These are phyloP conservation scores for Dinomys branickii DNA, from an alignment of 2,113 vertebrate genomes.

Conservation along the genomic window DNA sequence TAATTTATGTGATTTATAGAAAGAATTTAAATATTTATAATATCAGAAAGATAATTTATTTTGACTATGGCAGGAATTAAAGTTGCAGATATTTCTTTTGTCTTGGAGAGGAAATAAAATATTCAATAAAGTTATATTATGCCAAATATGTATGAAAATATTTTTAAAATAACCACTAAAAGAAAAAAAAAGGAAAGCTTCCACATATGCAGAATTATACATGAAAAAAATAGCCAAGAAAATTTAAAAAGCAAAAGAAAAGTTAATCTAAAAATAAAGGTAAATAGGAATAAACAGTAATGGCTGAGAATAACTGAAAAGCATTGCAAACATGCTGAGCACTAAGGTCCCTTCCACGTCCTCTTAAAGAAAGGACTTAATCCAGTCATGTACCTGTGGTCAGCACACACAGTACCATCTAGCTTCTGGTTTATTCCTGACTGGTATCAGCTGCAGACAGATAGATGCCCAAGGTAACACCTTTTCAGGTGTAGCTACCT, in stretches of 20 bases:
- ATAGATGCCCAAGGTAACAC: too few relatives aligned
- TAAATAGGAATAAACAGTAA: neutral
- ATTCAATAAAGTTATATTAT: neutral
- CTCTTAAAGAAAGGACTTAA: neutral
- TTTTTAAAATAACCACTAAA: neutral
- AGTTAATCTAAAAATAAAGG: neutral
- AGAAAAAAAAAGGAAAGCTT: neutral
- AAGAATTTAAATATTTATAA: neutral
- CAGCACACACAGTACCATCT: fast-evolving
- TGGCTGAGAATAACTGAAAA: neutral
- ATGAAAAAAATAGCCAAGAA: neutral
- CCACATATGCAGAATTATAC: neutral
- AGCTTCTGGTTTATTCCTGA: neutral
- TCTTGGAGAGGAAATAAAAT: neutral
- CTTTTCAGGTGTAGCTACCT: too few relatives aligned
- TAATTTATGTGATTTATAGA: neutral
- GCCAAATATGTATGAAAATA: neutral
- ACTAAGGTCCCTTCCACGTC: neutral
- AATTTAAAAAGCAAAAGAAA: neutral
- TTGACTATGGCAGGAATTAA: neutral
- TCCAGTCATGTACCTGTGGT: fast-evolving
- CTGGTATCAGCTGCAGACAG: neutral
- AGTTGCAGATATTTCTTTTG: neutral
- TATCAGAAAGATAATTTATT: neutral
- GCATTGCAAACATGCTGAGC: neutral